phyloP scores from a whole-genome alignment of 53 echinoderm and acorn worm species.

The Crossaster papposus region DNA sequence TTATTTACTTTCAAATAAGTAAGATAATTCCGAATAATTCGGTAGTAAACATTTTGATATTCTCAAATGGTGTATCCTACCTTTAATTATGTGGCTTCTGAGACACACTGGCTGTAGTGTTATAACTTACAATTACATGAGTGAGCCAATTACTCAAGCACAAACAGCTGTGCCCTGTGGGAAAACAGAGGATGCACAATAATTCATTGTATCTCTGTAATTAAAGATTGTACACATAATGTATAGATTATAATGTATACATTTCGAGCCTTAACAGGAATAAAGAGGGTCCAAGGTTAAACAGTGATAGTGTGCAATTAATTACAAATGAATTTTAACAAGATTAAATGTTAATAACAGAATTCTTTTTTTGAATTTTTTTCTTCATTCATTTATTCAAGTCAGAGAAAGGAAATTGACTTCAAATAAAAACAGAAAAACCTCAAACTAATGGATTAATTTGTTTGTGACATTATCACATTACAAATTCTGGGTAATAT shows the following conservation, averaged over 20 bases:
- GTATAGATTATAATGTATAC: too few species aligned
- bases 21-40: too few species aligned
- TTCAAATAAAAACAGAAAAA: not conserved
- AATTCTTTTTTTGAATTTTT: too few species aligned
- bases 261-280: too few species aligned
- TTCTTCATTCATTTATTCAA: too few species aligned
- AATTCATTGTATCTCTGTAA: not conserved
- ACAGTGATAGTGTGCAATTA: not conserved
- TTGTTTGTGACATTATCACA: not conserved
- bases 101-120: not conserved
- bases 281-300: slow-evolving; percentile 4
- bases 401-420: not conserved
- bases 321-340: too few species aligned
- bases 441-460: not conserved
- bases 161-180: not conserved
- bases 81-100: not conserved
- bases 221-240: not conserved
- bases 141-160: not conserved
- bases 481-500: not conserved
- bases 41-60: too few species aligned
- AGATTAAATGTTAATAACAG: too few species aligned
- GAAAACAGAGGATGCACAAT: not conserved
- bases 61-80: too few species aligned
- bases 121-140: too few species aligned
- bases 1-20: too few species aligned